These are phyloP conservation scores for Athalia cordata DNA, from an alignment of 2,888 invertebrate genomes.

Conservation along the genomic window DNA sequence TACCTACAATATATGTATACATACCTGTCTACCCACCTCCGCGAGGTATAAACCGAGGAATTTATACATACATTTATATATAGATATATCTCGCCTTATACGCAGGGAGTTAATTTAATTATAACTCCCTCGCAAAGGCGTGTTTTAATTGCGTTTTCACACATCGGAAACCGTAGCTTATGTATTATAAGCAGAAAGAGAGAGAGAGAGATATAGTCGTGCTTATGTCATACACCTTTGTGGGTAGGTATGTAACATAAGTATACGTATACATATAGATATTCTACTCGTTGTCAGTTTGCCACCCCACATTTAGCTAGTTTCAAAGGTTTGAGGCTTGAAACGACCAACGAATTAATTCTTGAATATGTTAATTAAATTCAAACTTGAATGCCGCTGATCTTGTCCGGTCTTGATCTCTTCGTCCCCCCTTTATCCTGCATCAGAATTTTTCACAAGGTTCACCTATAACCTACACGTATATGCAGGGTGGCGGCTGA, in stretches of 20 bases:
- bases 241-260: background rate
- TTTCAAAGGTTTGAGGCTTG: slow-evolving; percentile 16
- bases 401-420: slow-evolving; percentile 19
- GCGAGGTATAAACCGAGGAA: background rate
- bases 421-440: background rate
- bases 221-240: background rate
- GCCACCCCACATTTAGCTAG: background rate
- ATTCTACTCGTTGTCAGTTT: background rate
- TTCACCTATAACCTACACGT: too few relatives aligned
- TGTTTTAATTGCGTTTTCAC: slow-evolving; percentile 36
- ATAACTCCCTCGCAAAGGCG: background rate
- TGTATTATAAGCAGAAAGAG: background rate
- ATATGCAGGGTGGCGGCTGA: too few relatives aligned
- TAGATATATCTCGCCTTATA: too few relatives aligned
- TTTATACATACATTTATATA: background rate
- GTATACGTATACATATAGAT: background rate
- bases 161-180: slow-evolving; percentile 6
- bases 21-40: too few relatives aligned
- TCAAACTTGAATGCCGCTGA: slow-evolving; percentile 32
- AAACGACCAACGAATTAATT: slow-evolving; percentile 15
- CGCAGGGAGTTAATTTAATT: slow-evolving; percentile 14
- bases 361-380: slow-evolving; percentile 38
- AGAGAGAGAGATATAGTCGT: background rate
- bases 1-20: too few relatives aligned
- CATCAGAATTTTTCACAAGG: background rate